phyloP scores from a whole-genome alignment of 1,140 invertebrate species.

The Stegodyphus mimosarum region DNA sequence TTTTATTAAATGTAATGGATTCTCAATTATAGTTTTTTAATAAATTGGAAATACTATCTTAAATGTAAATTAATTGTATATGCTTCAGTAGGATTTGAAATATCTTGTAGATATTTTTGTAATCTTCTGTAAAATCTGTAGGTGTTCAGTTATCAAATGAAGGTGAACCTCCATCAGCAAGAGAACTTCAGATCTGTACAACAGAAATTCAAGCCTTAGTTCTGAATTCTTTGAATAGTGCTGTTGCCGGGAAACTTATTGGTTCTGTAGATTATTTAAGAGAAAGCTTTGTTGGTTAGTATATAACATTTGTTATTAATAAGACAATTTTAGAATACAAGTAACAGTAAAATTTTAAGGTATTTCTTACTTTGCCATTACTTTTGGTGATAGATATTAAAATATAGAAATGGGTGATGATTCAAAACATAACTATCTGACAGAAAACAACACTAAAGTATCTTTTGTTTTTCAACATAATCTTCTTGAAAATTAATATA shows the following conservation, averaged over 20 bases:
- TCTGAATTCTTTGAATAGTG: slow-evolving; percentile 78
- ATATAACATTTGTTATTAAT: too few species aligned
- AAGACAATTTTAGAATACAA: too few species aligned
- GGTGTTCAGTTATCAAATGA: slow-evolving; percentile 67
- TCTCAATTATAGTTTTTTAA: too few species aligned
- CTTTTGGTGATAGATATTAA: too few species aligned
- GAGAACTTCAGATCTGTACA: slow-evolving; percentile 71
- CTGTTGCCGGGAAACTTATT: slow-evolving; percentile 83
- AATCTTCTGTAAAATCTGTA: slow-evolving; percentile 53
- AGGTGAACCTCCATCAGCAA: slow-evolving; percentile 63
- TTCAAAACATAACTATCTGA: too few species aligned
- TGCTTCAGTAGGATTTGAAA: background rate
- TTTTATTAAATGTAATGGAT: too few species aligned
- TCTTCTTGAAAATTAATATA: too few species aligned
- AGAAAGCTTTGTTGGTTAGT: slow-evolving; percentile 78
- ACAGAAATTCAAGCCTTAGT: slow-evolving; percentile 85
- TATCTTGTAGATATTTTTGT: background rate
- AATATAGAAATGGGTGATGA: too few species aligned
- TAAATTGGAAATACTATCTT: background rate
- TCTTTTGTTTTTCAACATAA: too few species aligned
- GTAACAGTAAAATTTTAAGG: too few species aligned
- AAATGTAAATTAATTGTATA: background rate
- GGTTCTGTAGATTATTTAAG: slow-evolving; percentile 84
- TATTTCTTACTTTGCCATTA: too few species aligned
- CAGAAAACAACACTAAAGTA: too few species aligned